Base-by-base conservation (phyloP, 1,140 invertebrate species). In the Cotesia vestalis region DNA sequence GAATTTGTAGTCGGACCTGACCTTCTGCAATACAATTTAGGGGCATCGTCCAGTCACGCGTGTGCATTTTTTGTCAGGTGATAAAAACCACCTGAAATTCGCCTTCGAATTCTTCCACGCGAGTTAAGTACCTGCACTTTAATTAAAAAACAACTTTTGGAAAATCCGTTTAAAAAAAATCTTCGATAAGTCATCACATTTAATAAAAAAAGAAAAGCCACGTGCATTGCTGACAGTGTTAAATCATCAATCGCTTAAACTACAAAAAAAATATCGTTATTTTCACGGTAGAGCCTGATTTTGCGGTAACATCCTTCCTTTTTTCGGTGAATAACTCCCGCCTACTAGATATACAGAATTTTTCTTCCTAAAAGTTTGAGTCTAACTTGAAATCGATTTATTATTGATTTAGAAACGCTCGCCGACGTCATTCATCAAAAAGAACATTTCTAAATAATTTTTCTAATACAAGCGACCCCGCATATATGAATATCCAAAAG, bases 241-340 rank as follows among this genome's bases (percentile, higher is more conserved):
- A 55, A 4, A 20, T 20, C 14, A 27, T 55, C 3, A 14, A 55
- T 55, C 53, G 12, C 12, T 12, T 14, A n/a, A 59, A 27, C 27
- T 3, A 59, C 6, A 59, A 20, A 20, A 52, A 78, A 80, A 77
- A 79, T 79, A 83, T 81, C 76, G 80, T 83, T 84, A 82, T 81
- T 83, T 83, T 83, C 82, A 83, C 78, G 79, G 80, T 70, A 77
- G 55, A 59, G 66, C 52, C 75, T 74, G 77, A 83, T 83, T 83
- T 82, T 78, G 80, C 81, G 81, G 78, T 79, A 76, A 36, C 78
- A 77, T 81, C 79, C 77, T 76, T 77, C 66, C 66, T 60, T 36
- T 69, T 71, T 60, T 53, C 9, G 59, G 4, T 52, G 55, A 57
- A 35, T n/a, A 52, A 34, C 69, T 64, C 73, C 55, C 66, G 66